These are phyloP conservation scores for Eulithis prunata DNA, from an alignment of 2,888 invertebrate species.

Conservation along the genomic window DNA sequence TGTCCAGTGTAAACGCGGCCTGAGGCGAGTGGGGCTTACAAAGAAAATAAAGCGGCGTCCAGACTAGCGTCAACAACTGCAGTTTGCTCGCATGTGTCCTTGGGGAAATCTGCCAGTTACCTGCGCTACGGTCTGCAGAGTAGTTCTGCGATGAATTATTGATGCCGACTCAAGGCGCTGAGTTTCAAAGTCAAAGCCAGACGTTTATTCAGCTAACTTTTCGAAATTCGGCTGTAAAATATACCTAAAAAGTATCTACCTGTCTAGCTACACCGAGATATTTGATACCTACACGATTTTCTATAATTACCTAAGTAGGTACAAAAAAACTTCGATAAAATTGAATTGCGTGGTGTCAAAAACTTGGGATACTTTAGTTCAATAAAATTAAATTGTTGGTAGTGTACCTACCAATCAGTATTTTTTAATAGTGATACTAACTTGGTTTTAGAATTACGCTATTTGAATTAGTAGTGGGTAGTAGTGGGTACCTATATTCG, in stretches of 20 bases:
- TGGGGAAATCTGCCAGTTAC: constrained; percentile 48
- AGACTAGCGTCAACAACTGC: constrained; percentile 46
- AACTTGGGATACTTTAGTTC: no score
- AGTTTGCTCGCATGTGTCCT: constrained; percentile 41
- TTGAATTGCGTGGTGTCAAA: no score
- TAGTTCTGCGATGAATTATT: constrained; percentile 18
- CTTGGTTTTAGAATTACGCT: no score
- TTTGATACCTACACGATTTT: no score
- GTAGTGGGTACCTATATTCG: no score
- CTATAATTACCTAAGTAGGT: no score
- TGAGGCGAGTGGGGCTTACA: constrained; percentile 29
- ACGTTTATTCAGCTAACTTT: background rate
- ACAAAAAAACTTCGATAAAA: no score
- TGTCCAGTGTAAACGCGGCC: background rate
- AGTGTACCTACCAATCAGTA: no score
- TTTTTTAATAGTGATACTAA: no score
- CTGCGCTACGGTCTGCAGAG: constrained; percentile 32
- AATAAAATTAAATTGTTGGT: no score
- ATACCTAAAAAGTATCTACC: background rate
- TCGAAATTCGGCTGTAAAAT: background rate
- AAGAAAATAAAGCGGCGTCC: constrained; percentile 44
- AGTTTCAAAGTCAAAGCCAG: constrained; percentile 16
- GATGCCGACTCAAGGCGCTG: constrained; percentile 5
- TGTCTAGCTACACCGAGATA: no score
- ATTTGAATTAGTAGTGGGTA: no score